Evolutionary conservation across 2,113 vertebrate genomes (phyloP).

Genomic region (Aramus guarauna): DNA sequence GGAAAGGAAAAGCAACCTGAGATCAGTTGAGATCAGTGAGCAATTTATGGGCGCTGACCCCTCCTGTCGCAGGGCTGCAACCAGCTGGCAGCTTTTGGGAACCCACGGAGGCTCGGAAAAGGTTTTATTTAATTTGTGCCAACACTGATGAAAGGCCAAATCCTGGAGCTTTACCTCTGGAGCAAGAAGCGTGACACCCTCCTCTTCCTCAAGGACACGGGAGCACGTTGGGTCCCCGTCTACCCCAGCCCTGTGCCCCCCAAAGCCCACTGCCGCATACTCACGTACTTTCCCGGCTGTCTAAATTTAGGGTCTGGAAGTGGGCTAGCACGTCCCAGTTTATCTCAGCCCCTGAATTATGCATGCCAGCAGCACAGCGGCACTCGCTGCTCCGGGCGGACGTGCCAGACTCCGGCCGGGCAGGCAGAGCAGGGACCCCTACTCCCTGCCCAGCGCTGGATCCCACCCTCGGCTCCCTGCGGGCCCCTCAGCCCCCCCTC

Average conservation of each 20-base stretch:
- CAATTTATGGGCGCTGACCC: not conserved
- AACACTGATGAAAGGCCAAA: not conserved
- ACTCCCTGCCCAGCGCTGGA: not conserved
- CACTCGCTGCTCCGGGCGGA: rapidly evolving
- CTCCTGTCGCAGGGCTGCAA: not conserved
- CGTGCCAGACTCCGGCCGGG: not conserved
- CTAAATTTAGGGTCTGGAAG: constrained; percentile 30
- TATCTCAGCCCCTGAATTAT: not conserved
- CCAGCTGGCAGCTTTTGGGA: not conserved
- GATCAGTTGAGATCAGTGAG: not conserved
- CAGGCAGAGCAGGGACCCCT: not conserved
- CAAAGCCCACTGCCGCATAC: not conserved
- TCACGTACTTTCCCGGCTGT: rapidly evolving
- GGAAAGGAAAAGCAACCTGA: not conserved
- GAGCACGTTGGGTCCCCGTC: not conserved
- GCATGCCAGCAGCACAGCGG: not conserved
- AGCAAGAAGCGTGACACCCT: not conserved
- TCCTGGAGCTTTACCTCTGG: not conserved
- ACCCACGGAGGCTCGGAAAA: not conserved
- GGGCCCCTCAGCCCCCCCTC: rapidly evolving
- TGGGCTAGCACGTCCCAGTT: not conserved
- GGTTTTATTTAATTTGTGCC: not conserved
- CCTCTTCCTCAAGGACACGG: not conserved
- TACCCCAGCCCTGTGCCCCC: not conserved
- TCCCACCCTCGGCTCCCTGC: rapidly evolving